Evolutionary conservation across 2,113 vertebrate genomes (phyloP), one percentile per base, ranked within the genome.

Genomic region (Patagioenas fasciata): DNA sequence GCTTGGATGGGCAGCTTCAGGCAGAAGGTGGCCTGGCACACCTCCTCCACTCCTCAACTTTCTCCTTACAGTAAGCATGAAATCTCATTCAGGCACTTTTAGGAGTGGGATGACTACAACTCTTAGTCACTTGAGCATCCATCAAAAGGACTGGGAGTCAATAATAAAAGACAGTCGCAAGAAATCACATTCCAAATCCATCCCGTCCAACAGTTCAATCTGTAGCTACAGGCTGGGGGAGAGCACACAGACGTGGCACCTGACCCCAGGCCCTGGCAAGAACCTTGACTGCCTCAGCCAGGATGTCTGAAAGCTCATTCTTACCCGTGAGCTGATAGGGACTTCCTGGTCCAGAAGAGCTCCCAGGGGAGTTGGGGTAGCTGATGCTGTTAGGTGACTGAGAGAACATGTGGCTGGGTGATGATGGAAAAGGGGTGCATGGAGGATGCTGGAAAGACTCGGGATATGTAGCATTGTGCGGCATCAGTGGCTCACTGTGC

Each of bases 381-480:
- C 98, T 98, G 96, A 98, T 97, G 4, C 98, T 97, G 95, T 97
- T 97, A 6, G 99, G 98, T 0, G 99, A 99, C 96, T 98, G 99
- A 23, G 98, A 94, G 73, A 98, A 98, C 83, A 98, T 98, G 73
- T 98, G 98, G 71, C 98, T 97, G 7, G 99, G 98, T 11, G 98
- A 98, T 32, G 97, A 95, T 16, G 98, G 98, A 91, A 98, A 99
- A 24, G 98, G 97, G 28, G 98, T 94, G 86, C 98, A 98, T 0
- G 98, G 97, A 81, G 98, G 97, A 25, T 98, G 98, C 85, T 99
- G 99, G 97, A 99, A 99, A 57, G 99, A 99, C 81, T 99, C 99
- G 0, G 99, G 99, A 69, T 98, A 99, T 66, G 99, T 99, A 96
- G 99, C 99, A 16, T 99, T 99, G 97, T 99, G 99, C 0, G 99